Base-by-base conservation (phyloP, 2,888 invertebrate species). In the Acronicta alni region DNA sequence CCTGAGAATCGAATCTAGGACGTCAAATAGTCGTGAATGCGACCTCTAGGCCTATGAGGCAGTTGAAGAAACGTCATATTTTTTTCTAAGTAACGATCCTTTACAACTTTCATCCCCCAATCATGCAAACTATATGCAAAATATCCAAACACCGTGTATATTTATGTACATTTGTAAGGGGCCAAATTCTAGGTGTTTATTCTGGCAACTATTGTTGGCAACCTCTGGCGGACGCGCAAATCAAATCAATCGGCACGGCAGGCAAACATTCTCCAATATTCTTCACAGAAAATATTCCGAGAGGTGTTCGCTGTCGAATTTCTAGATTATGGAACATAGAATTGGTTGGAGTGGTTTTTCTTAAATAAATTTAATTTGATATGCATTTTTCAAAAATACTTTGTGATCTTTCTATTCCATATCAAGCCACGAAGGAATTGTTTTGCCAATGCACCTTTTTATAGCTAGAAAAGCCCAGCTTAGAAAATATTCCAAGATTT, bases 241-340 rank as follows among this genome's bases (percentile, higher is more conserved):
- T 89, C 88, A 84, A 89, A 89, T 89, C 89, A 88, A 82, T 82
- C 80, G 82, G 77, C 72, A 71, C 77, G 81, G 72, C 81, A 81
- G 77, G 85, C 83, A 88, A 88, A 88, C 84, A 89, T 84, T 86
- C 86, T 86, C 79, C 85, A 86, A 87, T 85, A 87, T 86, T 86
- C 85, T 75, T 72, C 57, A 62, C 72, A 79, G 80, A 81, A 81
- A 83, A 87, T 86, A 84, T 87, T 85, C 81, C 67, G 73, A 57
- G 68, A 69, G 66, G 66, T 69, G 67, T 66, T 75, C 43, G 62
- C 63, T 73, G 74, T 70, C 57, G 63, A 63, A 62, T 64, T 70
- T 56, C 51, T 67, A 70, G 73, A 77, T 76, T 77, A 78, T 72
- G 54, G 73, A 72, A 72, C 47, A 75, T 0, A 41, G 14, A 14